phyloP scores from a whole-genome alignment of 2,797 vertebrate genomes.

The Sebastes oblongus region DNA sequence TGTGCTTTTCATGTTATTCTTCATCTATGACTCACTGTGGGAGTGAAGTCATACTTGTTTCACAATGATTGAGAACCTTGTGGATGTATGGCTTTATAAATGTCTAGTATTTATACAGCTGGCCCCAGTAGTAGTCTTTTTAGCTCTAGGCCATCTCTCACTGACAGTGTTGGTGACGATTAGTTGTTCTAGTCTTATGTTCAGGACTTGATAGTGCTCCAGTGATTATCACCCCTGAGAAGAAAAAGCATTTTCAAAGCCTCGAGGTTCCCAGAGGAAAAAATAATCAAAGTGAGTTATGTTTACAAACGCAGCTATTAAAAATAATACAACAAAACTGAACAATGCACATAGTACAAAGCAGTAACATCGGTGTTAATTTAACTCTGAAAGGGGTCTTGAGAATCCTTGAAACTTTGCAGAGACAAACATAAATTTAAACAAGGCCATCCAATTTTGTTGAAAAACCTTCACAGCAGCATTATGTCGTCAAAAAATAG shows the following conservation, averaged over 20 bases:
- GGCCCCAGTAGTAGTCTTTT: background rate
- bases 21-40: background rate
- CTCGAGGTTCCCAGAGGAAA: conserved; percentile 1
- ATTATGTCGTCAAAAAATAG: conserved; percentile 16
- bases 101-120: background rate
- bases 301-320: conserved; percentile 1
- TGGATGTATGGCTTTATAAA: background rate
- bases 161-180: background rate
- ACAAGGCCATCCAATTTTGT: no score
- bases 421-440: conserved; percentile 7
- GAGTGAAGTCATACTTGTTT: background rate
- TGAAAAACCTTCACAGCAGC: no score
- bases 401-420: conserved; percentile 26
- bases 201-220: conserved; percentile 2
- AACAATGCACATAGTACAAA: background rate
- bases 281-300: conserved; percentile 5
- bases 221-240: conserved; percentile 24
- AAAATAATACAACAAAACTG: background rate
- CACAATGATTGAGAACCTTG: background rate
- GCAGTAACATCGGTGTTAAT: background rate
- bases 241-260: conserved; percentile 13
- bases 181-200: background rate
- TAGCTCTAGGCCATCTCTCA: background rate
- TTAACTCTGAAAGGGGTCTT: conserved; percentile 13
- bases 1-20: background rate